Conservation (phyloP, 92 coral and sea anemone species). For the Epizoanthus ramosus region DNA sequence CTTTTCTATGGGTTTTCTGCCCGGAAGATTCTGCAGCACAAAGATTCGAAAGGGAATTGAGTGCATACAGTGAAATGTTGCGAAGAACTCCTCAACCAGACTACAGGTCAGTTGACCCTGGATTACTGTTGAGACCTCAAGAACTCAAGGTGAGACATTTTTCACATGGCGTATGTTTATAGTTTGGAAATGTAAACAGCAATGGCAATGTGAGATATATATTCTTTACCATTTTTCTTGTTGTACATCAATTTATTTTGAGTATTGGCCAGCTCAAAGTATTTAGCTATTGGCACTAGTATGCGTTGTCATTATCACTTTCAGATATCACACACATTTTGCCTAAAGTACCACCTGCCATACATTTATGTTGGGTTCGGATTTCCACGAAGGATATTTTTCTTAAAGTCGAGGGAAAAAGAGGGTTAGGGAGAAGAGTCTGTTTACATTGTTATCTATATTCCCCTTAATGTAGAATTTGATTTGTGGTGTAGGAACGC, state of each 20-base stretch:
- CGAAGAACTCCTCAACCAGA: conserved; percentile 48
- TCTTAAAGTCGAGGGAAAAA: not conserved
- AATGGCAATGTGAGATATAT: not conserved
- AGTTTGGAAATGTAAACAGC: not conserved
- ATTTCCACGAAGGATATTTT: not conserved
- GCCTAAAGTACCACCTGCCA: conserved; percentile 20
- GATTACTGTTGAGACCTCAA: conserved; percentile 63
- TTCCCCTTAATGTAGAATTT: too few relatives aligned
- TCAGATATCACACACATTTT: not conserved
- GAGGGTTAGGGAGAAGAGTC: too few relatives aligned
- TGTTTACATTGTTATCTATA: not conserved
- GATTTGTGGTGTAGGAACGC: too few relatives aligned
- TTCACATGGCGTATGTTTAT: not conserved
- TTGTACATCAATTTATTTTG: not conserved
- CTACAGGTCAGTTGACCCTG: conserved; percentile 66
- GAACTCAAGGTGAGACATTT: conserved; percentile 72
- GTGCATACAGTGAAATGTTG: conserved; percentile 71
- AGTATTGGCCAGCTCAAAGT: too few relatives aligned
- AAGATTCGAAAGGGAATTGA: conserved; percentile 76
- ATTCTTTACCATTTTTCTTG: not conserved
- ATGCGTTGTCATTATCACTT: not conserved
- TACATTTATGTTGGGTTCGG: conserved; percentile 16
- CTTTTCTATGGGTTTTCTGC: conserved; percentile 82
- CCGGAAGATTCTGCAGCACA: conserved; percentile 92
- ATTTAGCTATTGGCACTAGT: not conserved